Evolutionary conservation across 2,113 vertebrate species (phyloP).

Genomic region (Syngnathus scovelli): DNA sequence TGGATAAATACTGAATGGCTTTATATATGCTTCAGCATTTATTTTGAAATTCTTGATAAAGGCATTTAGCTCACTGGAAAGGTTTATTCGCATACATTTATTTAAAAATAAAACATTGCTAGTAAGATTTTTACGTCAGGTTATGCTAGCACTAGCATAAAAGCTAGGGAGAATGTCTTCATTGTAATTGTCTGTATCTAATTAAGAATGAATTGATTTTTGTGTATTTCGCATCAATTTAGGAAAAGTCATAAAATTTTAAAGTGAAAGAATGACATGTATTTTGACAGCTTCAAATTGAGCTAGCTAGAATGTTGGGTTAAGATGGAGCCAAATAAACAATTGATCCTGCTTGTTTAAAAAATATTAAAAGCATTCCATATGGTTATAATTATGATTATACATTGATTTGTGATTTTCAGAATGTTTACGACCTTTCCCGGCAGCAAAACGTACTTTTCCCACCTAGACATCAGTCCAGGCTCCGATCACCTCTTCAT

Average conservation of each 20-base stretch:
- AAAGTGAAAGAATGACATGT: too few species aligned
- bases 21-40: background rate
- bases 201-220: background rate
- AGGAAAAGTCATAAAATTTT: too few species aligned
- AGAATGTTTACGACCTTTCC: conserved; percentile 72
- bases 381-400: too few species aligned
- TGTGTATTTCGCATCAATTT: background rate
- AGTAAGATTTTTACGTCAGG: background rate
- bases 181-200: background rate
- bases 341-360: too few species aligned
- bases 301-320: too few species aligned
- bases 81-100: too few species aligned
- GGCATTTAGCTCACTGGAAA: too few species aligned
- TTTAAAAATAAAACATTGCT: too few species aligned
- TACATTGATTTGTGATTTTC: background rate
- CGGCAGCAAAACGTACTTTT: conserved; percentile 73
- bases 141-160: background rate
- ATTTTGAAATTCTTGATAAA: background rate
- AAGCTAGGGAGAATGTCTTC: background rate
- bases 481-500: conserved; percentile 56
- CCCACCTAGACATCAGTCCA: conserved; percentile 68
- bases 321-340: too few species aligned
- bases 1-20: background rate
- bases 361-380: too few species aligned
- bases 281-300: too few species aligned